Conservation (phyloP, 2,888 invertebrate species). For the Eulithis prunata region DNA sequence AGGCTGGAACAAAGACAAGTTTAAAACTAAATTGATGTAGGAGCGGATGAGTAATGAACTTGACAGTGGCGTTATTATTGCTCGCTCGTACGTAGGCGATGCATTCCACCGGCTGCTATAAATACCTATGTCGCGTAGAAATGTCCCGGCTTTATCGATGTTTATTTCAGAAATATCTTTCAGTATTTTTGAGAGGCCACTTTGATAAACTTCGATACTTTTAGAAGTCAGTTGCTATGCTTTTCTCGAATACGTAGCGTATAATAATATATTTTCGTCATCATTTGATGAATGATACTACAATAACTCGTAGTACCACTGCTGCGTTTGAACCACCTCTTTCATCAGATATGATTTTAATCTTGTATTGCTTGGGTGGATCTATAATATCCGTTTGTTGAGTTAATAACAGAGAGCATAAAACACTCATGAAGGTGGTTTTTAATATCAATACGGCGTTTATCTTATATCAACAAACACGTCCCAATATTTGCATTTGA, state of each 20-base stretch:
- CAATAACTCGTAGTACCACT: too few relatives aligned
- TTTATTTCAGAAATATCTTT: conserved; percentile 2
- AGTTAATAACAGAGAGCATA: too few relatives aligned
- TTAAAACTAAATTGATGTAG: conserved; percentile 20
- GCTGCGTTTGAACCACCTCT: too few relatives aligned
- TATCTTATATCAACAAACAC: conserved; percentile 11
- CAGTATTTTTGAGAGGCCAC: neutral
- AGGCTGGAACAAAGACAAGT: conserved; percentile 2
- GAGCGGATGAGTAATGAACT: conserved; percentile 60
- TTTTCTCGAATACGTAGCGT: too few relatives aligned
- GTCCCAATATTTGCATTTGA: conserved; percentile 17
- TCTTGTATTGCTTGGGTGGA: too few relatives aligned
- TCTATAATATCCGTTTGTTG: too few relatives aligned
- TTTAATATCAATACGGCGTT: neutral
- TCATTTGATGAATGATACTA: too few relatives aligned
- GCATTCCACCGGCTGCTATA: conserved; percentile 59
- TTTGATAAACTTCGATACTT: too few relatives aligned
- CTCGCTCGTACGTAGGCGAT: conserved; percentile 61
- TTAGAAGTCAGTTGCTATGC: too few relatives aligned
- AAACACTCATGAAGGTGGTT: too few relatives aligned
- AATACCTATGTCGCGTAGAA: conserved; percentile 48
- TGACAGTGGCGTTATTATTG: conserved; percentile 77
- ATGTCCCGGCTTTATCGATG: conserved; percentile 17
- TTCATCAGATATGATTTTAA: too few relatives aligned
- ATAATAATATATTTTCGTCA: too few relatives aligned